Base-by-base conservation (phyloP, 1,140 invertebrate species). In the Macrocentrus cingulum region DNA sequence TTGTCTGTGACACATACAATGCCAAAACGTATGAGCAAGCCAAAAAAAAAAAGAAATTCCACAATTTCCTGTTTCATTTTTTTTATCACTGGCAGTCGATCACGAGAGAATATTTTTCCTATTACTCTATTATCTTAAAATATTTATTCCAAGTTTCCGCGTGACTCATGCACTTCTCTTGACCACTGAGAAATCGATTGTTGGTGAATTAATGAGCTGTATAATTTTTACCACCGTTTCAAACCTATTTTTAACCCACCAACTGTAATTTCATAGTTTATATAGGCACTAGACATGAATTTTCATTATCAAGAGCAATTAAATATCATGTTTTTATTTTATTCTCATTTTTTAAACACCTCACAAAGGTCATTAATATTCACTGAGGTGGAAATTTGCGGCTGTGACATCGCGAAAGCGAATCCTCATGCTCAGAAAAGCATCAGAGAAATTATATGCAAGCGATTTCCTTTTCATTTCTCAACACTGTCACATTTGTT, bases 321-420 rank as follows among this genome's bases (percentile, higher is more conserved):
- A 49, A 19, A 23, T 29, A 2, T 25, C 20, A 19, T 19, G 7
- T 5, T 42, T 9, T 13, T 18, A 18, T 42, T 15, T 42, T 13
- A 18, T 18, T 42, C 7, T 13, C 16, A 42, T 4, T 20, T 45
- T 2, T 16, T 7, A 19, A 19, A 45, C 11, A 15, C 8, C 7
- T 42, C 39, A 15, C 29, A 8, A 13, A 39, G 36, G 36, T 39
- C 3, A 39, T n/a, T 39, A 3, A 39, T n/a, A 11, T 39, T 11
- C 50, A 52, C 34, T 52, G 34, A 22, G 41, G 22, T 44, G 37
- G 16, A 42, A 42, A 54, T 42, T 29, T 44, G 51, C 37, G 51
- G 51, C 37, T 13, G 20, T 34, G 25, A 13, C 2, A 36, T 19
- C 36, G 36, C 34, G 51, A 54, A 54, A 54, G 51, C 51, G 51